Percentiles rank a stretch among this genome's conserved stretches.
These are phyloP conservation scores for Cheirogaleus medius DNA, from an alignment of 2,113 vertebrate species.

Conservation along the genomic window DNA sequence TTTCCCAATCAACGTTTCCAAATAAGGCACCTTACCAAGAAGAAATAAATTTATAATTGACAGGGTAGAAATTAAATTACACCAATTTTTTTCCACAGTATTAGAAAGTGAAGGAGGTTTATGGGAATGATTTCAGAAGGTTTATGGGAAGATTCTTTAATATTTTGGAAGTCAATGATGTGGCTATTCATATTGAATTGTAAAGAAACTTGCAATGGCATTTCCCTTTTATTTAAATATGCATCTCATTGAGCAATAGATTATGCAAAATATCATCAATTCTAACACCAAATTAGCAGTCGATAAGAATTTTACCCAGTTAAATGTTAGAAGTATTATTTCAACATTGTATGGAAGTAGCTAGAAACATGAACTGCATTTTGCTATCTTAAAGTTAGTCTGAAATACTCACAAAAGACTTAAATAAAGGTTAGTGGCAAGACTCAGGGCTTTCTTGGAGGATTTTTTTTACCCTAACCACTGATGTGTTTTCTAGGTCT, in stretches of 20 bases:
- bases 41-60: conserved; percentile 52
- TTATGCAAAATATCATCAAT: background rate
- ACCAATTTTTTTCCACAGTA: conserved; percentile 20
- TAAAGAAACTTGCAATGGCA: background rate
- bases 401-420: conserved; percentile 14
- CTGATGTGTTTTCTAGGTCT: background rate
- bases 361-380: background rate
- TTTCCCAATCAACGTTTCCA: conserved; percentile 30
- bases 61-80: conserved; percentile 42
- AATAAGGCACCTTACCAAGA: conserved; percentile 22
- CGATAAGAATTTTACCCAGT: background rate
- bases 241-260: conserved; percentile 1
- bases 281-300: background rate
- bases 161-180: conserved; percentile 20
- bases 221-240: conserved; percentile 26
- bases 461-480: background rate
- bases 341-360: background rate
- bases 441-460: background rate
- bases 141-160: conserved; percentile 5
- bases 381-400: background rate
- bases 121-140: background rate
- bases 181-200: conserved; percentile 35
- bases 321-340: conserved; percentile 28
- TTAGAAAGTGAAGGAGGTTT: background rate
- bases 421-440: background rate